phyloP scores from a whole-genome alignment of 2,888 invertebrate species.

The Eurytoma adleriae region DNA sequence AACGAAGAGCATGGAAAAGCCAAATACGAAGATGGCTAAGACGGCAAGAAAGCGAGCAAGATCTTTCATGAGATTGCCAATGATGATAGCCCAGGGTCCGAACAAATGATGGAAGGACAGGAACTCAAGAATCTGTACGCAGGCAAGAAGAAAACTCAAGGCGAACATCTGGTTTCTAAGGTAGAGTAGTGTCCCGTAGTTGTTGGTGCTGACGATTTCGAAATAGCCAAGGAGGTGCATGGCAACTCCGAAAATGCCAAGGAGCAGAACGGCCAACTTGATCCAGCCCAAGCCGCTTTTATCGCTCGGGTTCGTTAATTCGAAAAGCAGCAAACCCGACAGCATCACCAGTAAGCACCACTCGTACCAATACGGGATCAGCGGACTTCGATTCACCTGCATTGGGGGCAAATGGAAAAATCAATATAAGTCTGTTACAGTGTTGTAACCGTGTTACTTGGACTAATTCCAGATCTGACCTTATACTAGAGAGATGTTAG shows the following conservation, averaged over 20 bases:
- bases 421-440: no score
- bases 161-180: constrained; percentile 98
- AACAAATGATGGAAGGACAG: constrained; percentile 99
- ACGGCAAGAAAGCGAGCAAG: constrained; percentile 98
- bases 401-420: no score
- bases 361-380: constrained; percentile 96
- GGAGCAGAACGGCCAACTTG: constrained; percentile 89
- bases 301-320: constrained; percentile 98
- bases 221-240: constrained; percentile 90
- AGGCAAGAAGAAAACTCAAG: constrained; percentile 94
- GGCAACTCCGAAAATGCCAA: constrained; percentile 93
- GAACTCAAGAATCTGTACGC: constrained; percentile 98
- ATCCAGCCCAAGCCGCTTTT: constrained; percentile 98
- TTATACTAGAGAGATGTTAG: no score
- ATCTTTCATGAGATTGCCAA: constrained; percentile 95
- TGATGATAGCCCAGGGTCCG: constrained; percentile 99
- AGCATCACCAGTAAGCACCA: constrained; percentile 96
- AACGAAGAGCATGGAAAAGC: constrained; percentile 98
- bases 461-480: no score
- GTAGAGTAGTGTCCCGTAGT: constrained; percentile 93
- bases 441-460: no score
- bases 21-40: constrained; percentile 97
- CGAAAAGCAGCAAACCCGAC: constrained; percentile 95
- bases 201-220: constrained; percentile 80
- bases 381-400: constrained; percentile 76